Conservation (phyloP, 2,113 vertebrate genomes). For the Nerophis ophidion region DNA sequence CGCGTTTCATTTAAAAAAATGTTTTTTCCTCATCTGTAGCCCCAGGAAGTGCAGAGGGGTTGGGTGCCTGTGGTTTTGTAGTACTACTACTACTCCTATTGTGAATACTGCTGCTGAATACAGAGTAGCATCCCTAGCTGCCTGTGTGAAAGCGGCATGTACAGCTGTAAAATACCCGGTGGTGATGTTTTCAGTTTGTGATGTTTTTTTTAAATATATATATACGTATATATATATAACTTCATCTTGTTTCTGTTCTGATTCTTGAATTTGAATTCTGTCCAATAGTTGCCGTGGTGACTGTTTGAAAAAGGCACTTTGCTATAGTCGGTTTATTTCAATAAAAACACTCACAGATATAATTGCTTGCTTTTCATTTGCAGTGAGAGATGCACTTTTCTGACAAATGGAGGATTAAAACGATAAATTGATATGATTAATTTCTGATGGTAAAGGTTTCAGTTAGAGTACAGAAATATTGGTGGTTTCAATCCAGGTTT, state of each 20-base stretch:
- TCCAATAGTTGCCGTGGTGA: constrained; percentile 60
- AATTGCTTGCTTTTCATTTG: constrained; percentile 34
- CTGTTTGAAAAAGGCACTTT: constrained; percentile 61
- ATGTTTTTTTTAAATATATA: constrained; percentile 62
- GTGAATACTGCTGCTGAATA: not conserved
- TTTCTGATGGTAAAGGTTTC: too few relatives aligned
- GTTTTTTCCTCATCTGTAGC: not conserved
- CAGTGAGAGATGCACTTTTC: not conserved
- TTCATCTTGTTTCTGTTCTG: constrained; percentile 35
- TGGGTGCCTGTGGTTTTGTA: constrained; percentile 38
- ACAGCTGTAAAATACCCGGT: constrained; percentile 64
- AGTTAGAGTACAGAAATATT: too few relatives aligned
- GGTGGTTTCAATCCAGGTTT: too few relatives aligned
- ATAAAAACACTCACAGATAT: constrained; percentile 59
- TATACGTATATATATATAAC: constrained; percentile 65
- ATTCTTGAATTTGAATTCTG: constrained; percentile 36
- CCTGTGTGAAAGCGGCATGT: constrained; percentile 63
- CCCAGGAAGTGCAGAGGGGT: constrained; percentile 36
- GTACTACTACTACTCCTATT: constrained; percentile 42
- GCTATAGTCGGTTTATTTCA: constrained; percentile 68
- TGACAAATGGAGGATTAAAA: too few relatives aligned
- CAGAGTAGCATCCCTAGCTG: constrained; percentile 27
- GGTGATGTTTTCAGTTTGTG: constrained; percentile 68
- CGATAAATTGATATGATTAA: not conserved
- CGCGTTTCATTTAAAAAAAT: not conserved